Evolutionary conservation across 2,888 invertebrate species (phyloP).

Genomic region (Teleogryllus oceanicus): DNA sequence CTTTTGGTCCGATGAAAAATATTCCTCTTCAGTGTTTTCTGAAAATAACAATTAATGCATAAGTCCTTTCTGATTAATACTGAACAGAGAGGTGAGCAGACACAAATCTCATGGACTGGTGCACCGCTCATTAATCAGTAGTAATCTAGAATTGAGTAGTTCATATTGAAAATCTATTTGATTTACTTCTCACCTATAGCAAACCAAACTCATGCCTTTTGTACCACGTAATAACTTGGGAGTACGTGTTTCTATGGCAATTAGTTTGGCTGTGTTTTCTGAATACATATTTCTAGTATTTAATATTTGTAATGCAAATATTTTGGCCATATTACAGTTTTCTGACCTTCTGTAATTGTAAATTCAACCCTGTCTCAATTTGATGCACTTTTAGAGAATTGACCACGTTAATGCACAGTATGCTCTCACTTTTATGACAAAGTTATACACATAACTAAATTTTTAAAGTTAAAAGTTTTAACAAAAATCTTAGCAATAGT

Average conservation of each 20-base stretch:
- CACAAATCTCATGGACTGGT: neutral
- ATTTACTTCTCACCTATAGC: neutral
- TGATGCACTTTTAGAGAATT: neutral
- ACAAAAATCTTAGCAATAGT: too few relatives aligned
- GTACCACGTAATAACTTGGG: neutral
- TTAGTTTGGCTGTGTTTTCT: neutral
- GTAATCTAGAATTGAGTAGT: neutral
- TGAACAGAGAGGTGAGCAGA: neutral
- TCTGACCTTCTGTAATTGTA: neutral
- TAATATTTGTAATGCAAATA: neutral
- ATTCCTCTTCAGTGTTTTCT: neutral
- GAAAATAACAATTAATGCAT: neutral
- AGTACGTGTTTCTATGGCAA: neutral
- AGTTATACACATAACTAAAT: too few relatives aligned
- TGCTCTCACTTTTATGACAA: neutral
- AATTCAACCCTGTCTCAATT: neutral
- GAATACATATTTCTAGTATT: neutral
- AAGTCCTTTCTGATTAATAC: neutral
- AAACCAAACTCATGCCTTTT: neutral
- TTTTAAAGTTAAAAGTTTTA: too few relatives aligned
- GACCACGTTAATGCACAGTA: neutral
- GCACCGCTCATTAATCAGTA: neutral
- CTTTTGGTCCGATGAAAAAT: neutral
- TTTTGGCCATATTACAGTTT: neutral
- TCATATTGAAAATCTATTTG: too few relatives aligned